Base-by-base conservation (phyloP, 2,113 vertebrate genomes). In the Mirza zaza region DNA sequence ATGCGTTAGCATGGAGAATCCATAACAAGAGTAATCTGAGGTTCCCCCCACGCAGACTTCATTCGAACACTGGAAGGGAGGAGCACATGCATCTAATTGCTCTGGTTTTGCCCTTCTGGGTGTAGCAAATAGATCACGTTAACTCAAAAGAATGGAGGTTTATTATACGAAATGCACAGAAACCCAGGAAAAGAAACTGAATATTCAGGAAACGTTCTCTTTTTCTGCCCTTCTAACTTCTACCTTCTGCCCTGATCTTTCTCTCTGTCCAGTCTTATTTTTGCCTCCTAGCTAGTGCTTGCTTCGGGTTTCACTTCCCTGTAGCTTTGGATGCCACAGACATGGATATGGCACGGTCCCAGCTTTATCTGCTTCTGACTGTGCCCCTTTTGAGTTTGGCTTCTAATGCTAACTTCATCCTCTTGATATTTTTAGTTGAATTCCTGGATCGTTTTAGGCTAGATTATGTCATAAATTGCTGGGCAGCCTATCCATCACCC, bases 341-440 rank as follows among this genome's bases (percentile, higher is more conserved):
- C 82, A 68, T 14, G 48, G 23, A 52, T 29, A 8, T 14, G 27
- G 23, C 8, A 2, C 10, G 21, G n/a, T 45, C 45, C 48, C 80
- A 87, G 65, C 42, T 87, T 68, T 87, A 63, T 65, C 85, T 36
- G 27, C 52, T 86, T 84, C 71, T 90, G 21, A 59, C 23, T 50
- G 8, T 42, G 23, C 29, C 18, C 61, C 8, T 50, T 87, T 73
- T 13, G 21, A 1, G 45, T 81, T 81, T 8, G 39, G 6, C 57
- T 29, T 13, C 85, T 87, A 11, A 27, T 59, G n/a, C 29, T 71
- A 71, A 73, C 27, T 93, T 85, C 25, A 50, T 52, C 12, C 65
- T 85, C 39, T 55, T 36, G 79, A 52, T 91, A 50, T 91, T 96
- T 81, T 91, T 91, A 80, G 86, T 76, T 86, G n/a, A 77, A 67